Percentiles rank a stretch among this genome's conserved stretches.
These are phyloP conservation scores for Himalopsyche anomala DNA, from an alignment of 2,888 invertebrate genomes.

Conservation along the genomic window DNA sequence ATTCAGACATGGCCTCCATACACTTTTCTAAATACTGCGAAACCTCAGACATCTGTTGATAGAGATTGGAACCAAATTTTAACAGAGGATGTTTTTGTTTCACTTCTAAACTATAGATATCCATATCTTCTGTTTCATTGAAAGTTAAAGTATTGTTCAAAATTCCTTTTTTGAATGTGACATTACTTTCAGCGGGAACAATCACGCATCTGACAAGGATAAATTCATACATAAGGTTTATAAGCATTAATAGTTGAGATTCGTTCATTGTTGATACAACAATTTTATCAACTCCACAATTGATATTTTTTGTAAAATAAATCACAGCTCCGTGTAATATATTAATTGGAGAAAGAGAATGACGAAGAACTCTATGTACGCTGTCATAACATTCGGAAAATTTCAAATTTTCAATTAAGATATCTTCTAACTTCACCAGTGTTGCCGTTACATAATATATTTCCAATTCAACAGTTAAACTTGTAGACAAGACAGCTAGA, in stretches of 20 bases:
- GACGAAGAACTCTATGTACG: slow-evolving; percentile 46
- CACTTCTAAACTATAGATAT: slow-evolving; percentile 45
- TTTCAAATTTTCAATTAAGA: slow-evolving; percentile 57
- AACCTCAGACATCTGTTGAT: slow-evolving; percentile 59
- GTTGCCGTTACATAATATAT: slow-evolving; percentile 48
- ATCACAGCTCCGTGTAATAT: slow-evolving; percentile 59
- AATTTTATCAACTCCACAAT: slow-evolving; percentile 39
- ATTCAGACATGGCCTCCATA: slow-evolving; percentile 61
- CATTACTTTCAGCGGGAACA: slow-evolving; percentile 52
- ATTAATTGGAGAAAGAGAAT: slow-evolving; percentile 56
- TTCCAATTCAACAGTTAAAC: slow-evolving; percentile 51
- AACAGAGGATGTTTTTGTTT: slow-evolving; percentile 28
- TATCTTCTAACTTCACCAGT: slow-evolving; percentile 28
- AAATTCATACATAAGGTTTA: slow-evolving; percentile 61
- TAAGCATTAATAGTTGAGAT: slow-evolving; percentile 58
- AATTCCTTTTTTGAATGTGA: slow-evolving; percentile 48
- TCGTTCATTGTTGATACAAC: slow-evolving; percentile 50
- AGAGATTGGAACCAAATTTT: slow-evolving; percentile 51
- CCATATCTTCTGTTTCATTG: slow-evolving; percentile 52
- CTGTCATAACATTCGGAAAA: slow-evolving; percentile 37
- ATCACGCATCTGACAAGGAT: slow-evolving; percentile 56
- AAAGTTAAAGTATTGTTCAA: neutral
- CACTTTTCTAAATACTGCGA: slow-evolving; percentile 60
- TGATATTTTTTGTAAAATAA: slow-evolving; percentile 2
- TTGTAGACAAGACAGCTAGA: slow-evolving; percentile 53